phyloP scores from a whole-genome alignment of 2,113 vertebrate genomes.

The Vimba vimba region DNA sequence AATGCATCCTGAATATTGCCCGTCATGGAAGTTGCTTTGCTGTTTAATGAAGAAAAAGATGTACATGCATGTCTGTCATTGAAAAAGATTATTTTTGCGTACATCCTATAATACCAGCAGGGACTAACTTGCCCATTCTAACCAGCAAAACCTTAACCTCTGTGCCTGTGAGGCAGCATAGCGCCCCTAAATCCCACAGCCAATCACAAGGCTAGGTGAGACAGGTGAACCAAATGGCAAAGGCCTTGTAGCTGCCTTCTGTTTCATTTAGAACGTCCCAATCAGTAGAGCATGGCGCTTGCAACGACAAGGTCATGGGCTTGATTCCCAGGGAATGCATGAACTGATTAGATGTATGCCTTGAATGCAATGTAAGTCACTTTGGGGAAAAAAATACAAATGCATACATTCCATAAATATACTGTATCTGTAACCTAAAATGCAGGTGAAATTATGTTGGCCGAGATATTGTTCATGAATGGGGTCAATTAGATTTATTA shows the following conservation, averaged over 20 bases:
- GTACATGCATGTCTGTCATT: background rate
- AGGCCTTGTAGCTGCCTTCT: background rate
- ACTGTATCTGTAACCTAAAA: background rate
- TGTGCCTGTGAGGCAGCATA: background rate
- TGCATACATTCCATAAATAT: background rate
- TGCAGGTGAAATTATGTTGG: background rate
- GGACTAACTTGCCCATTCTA: background rate
- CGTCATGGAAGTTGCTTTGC: too few species aligned
- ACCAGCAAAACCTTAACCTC: conserved; percentile 1
- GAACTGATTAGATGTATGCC: conserved; percentile 2
- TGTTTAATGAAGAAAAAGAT: too few species aligned
- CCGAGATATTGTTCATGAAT: too few species aligned
- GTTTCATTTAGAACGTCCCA: background rate
- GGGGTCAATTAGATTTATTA: too few species aligned
- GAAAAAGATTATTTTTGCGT: background rate
- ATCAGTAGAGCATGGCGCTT: background rate
- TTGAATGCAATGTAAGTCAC: background rate
- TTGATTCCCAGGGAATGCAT: conserved; percentile 15
- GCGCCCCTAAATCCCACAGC: conserved; percentile 14
- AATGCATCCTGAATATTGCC: too few species aligned
- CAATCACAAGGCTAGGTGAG: conserved; percentile 9
- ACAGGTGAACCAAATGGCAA: conserved; percentile 15
- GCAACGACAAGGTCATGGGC: conserved; percentile 8
- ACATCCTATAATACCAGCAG: background rate
- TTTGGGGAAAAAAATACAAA: background rate